Conservation (phyloP, 2,888 invertebrate species). For the Nematopogon swammerdamellus region DNA sequence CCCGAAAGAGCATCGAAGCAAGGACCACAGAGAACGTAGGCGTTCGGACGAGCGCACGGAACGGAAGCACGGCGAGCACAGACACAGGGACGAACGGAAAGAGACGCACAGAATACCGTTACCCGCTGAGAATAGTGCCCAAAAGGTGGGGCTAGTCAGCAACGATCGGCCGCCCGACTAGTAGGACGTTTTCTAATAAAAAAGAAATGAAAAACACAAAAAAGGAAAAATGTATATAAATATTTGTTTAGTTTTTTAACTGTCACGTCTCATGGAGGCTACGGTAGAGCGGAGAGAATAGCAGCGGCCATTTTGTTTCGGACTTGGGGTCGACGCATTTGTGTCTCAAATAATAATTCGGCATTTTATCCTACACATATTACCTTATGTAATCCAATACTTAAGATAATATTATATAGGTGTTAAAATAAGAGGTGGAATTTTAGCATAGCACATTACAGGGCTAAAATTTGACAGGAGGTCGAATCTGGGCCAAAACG, state of each 20-base stretch:
- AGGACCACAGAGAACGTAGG: slow-evolving; percentile 30
- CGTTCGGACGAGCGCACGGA: slow-evolving; percentile 25
- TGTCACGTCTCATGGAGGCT: not conserved
- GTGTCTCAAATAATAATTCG: no score
- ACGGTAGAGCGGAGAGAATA: not conserved
- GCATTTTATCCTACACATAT: no score
- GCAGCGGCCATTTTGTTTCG: not conserved
- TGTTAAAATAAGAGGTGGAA: no score
- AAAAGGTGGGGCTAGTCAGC: slow-evolving; percentile 17
- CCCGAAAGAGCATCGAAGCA: slow-evolving; percentile 10
- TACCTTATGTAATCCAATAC: no score
- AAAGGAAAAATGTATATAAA: not conserved
- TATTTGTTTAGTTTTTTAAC: not conserved
- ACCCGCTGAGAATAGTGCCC: slow-evolving; percentile 7
- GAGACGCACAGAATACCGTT: slow-evolving; percentile 9
- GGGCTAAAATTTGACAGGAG: no score
- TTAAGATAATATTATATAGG: no score
- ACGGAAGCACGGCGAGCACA: slow-evolving; percentile 19
- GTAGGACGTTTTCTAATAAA: slow-evolving; percentile 9
- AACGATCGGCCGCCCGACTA: slow-evolving; percentile 35
- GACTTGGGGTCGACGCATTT: not conserved
- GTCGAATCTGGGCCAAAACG: no score
- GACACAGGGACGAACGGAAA: slow-evolving; percentile 18
- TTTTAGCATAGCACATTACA: no score
- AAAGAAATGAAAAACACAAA: no score